phyloP scores from a whole-genome alignment of 2,113 vertebrate species.

The Lasiurus cinereus region DNA sequence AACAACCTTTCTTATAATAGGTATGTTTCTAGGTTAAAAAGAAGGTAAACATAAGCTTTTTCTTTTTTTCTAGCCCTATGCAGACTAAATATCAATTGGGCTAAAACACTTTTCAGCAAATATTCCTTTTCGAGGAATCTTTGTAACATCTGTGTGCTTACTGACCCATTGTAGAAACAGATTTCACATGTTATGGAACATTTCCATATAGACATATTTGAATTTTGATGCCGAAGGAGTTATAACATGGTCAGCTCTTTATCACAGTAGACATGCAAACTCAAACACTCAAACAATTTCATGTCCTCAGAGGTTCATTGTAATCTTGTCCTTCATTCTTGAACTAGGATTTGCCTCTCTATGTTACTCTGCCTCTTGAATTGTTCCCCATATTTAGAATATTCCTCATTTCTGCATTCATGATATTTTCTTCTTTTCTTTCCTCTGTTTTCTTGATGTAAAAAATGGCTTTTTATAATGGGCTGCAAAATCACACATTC shows the following conservation, averaged over 20 bases:
- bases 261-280: not conserved
- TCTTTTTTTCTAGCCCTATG: not conserved
- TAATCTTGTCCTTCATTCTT: not conserved
- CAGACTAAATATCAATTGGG: slow-evolving; percentile 29
- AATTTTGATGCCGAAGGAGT: slow-evolving; percentile 16
- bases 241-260: not conserved
- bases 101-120: not conserved
- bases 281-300: not conserved
- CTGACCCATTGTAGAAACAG: not conserved
- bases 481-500: not conserved
- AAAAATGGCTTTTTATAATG: not conserved
- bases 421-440: not conserved
- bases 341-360: not conserved
- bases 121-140: slow-evolving; percentile 13
- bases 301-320: not conserved
- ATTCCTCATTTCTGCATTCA: not conserved
- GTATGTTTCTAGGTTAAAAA: not conserved
- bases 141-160: slow-evolving; percentile 1
- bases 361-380: not conserved
- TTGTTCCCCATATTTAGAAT: not conserved
- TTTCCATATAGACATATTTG: not conserved
- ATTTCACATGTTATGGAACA: not conserved
- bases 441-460: not conserved
- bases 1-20: not conserved
- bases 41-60: not conserved